These are phyloP conservation scores for Tenebrio molitor DNA, from an alignment of 1,140 invertebrate genomes.

Conservation along the genomic window DNA sequence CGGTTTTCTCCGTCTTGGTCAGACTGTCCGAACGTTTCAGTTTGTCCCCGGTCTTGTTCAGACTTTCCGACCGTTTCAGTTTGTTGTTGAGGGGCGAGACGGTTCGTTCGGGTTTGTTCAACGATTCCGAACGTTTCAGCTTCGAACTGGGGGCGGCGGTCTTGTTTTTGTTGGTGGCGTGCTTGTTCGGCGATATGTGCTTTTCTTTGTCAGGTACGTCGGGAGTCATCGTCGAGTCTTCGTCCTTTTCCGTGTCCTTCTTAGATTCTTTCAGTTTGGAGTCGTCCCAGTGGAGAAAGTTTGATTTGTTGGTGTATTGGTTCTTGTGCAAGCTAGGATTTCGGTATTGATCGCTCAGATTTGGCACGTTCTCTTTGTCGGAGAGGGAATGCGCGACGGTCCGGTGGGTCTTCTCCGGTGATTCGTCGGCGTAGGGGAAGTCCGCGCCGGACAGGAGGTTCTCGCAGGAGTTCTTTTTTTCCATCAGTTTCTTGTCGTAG, in stretches of 20 bases:
- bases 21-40: constrained; percentile 77
- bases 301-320: constrained; percentile 52
- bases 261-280: constrained; percentile 58
- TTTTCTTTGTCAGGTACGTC: constrained; percentile 63
- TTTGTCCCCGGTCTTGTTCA: constrained; percentile 70
- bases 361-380: constrained; percentile 62
- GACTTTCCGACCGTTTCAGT: constrained; percentile 71
- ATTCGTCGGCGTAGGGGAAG: constrained; percentile 71
- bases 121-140: constrained; percentile 73
- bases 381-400: constrained; percentile 39
- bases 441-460: constrained; percentile 59
- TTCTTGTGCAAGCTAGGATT: constrained; percentile 66
- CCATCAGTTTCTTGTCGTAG: constrained; percentile 79
- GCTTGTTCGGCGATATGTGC: constrained; percentile 54
- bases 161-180: constrained; percentile 52
- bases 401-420: constrained; percentile 65
- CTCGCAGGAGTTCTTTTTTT: constrained; percentile 48
- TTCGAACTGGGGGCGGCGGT: constrained; percentile 61
- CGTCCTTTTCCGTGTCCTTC: constrained; percentile 64
- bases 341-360: constrained; percentile 61
- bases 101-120: constrained; percentile 72
- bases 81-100: constrained; percentile 67
- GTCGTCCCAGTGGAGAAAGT: constrained; percentile 53
- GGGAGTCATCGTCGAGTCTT: constrained; percentile 62
- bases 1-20: constrained; percentile 86